Evolutionary conservation across 1,140 invertebrate genomes (phyloP).

Genomic region (Coenobita brevimanus): DNA sequence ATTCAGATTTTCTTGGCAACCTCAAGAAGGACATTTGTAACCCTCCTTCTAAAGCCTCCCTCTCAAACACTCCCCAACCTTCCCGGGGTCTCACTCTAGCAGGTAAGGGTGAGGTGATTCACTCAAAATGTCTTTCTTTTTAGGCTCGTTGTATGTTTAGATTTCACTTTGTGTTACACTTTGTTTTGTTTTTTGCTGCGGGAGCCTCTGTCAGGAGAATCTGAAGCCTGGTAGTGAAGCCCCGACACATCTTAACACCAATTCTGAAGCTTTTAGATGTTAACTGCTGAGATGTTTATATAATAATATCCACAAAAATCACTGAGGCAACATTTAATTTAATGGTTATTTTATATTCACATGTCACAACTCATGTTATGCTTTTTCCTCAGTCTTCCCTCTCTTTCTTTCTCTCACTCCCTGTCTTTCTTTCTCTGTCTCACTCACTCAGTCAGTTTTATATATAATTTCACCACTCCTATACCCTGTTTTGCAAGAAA

Average conservation of each 20-base stretch:
- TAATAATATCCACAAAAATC: conserved; percentile 5
- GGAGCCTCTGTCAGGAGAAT: background rate
- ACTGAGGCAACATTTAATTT: background rate
- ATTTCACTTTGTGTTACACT: conserved; percentile 17
- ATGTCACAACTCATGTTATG: too few relatives aligned
- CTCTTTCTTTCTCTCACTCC: too few relatives aligned
- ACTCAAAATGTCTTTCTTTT: conserved; percentile 30
- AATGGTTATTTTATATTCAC: background rate
- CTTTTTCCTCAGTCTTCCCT: too few relatives aligned
- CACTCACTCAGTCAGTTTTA: too few relatives aligned
- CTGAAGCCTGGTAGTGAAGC: conserved; percentile 46
- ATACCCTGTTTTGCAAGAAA: too few relatives aligned
- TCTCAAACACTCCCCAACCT: conserved; percentile 4
- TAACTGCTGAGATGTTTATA: conserved; percentile 10
- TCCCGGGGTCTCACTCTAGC: background rate
- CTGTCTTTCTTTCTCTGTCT: too few relatives aligned
- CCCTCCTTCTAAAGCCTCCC: background rate
- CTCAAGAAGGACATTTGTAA: conserved; percentile 24
- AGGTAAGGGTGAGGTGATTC: conserved; percentile 45
- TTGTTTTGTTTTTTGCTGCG: background rate
- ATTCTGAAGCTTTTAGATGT: conserved; percentile 23
- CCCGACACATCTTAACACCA: conserved; percentile 20
- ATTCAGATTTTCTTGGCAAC: conserved; percentile 46
- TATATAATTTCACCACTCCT: background rate
- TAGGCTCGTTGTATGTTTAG: too few relatives aligned